phyloP scores from a whole-genome alignment of 2,888 invertebrate genomes.

The Aporophyla lueneburgensis region DNA sequence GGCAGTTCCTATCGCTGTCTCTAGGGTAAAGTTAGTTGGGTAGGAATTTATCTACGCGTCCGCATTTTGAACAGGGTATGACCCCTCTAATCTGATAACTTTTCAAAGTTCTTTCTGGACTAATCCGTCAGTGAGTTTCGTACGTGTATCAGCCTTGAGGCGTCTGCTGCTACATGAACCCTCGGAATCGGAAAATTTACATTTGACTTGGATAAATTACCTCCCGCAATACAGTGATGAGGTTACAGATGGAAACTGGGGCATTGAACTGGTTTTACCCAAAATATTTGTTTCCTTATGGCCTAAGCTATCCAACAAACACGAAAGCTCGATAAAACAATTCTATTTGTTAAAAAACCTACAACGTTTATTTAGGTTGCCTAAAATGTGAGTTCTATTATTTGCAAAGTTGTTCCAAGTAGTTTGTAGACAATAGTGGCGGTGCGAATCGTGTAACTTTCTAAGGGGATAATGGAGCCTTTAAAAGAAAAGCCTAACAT shows the following conservation, averaged over 20 bases:
- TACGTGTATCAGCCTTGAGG: slow-evolving; percentile 8
- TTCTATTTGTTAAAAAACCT: slow-evolving; percentile 30
- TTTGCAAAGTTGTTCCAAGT: slow-evolving; percentile 50
- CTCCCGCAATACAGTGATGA: background rate
- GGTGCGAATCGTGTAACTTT: slow-evolving; percentile 54
- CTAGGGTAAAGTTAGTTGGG: slow-evolving; percentile 47
- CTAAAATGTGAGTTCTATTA: slow-evolving; percentile 51
- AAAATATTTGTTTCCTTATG: background rate
- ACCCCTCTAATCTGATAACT: slow-evolving; percentile 34
- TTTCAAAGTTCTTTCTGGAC: slow-evolving; percentile 23
- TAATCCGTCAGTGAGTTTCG: slow-evolving; percentile 14
- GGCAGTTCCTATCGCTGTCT: slow-evolving; percentile 37
- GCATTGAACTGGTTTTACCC: background rate
- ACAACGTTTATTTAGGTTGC: slow-evolving; percentile 28
- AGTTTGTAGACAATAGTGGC: slow-evolving; percentile 56
- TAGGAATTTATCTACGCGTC: slow-evolving; percentile 60
- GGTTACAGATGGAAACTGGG: background rate
- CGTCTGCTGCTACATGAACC: background rate
- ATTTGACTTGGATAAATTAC: background rate
- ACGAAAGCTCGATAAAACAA: slow-evolving; percentile 21
- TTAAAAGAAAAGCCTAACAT: slow-evolving; percentile 63
- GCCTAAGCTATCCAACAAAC: background rate
- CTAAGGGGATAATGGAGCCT: slow-evolving; percentile 60
- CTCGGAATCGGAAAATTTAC: background rate
- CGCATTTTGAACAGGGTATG: slow-evolving; percentile 59